Base-by-base conservation (phyloP, 2,113 vertebrate species). In the Rhabdomys dilectus region DNA sequence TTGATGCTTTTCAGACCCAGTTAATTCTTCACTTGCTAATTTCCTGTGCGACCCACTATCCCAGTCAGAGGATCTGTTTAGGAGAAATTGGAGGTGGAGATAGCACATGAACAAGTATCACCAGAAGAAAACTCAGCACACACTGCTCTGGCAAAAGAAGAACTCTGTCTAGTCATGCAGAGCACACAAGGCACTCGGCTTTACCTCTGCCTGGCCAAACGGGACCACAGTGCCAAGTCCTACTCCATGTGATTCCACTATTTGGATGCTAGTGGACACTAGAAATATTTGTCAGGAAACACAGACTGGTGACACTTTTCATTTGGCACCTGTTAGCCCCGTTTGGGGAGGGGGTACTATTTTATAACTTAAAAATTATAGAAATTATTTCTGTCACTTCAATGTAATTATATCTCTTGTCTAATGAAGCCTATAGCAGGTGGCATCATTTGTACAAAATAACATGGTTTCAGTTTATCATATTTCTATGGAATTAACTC, bases 311-410 rank as follows among this genome's bases (percentile, higher is more conserved):
- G 5, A 39, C 56, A 22, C 15, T 29, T 62, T 76, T 86, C 78
- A 93, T 66, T 22, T 76, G 31, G 76, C 0, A 42, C 13, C 26
- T 56, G 56, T 72, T 75, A 42, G 42, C 21, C 75, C 45, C 16
- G 17, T 12, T 72, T 15, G 56, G 56, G 15, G 42, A n/a, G 76
- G 73, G 39, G 76, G 62, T 6, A 5, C 66, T 96, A 70, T 87
- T 91, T 96, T 89, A 82, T 96, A 94, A 56, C 39, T 36, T 31
- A 51, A 91, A 53, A 39, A 78, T 19, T 15, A 48, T 6, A 76
- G 73, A 70, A 78, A 29, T 34, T 6, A 4, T 78, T 75, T 78
- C 31, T 48, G 22, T 72, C 86, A 77, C n/a, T 51, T 88, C 36
- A 19, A 5, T 64, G 29, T 42, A 62, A 7, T 36, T 26, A 51